phyloP scores from a whole-genome alignment of 2,888 invertebrate species.

The Hydroisotoma schaefferi region DNA sequence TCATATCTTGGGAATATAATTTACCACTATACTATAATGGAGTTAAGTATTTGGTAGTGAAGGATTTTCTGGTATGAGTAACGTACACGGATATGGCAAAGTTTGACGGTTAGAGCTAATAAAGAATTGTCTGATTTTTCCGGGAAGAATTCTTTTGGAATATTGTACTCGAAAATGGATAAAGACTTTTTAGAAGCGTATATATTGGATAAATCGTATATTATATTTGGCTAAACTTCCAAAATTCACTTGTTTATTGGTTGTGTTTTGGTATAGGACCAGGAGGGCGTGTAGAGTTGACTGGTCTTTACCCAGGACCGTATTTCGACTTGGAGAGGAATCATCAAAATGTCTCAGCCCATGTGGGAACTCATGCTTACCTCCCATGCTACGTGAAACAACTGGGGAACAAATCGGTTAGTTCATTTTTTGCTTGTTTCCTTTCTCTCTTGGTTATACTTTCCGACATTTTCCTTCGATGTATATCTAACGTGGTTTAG shows the following conservation, averaged over 20 bases:
- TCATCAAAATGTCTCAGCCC: constrained; percentile 83
- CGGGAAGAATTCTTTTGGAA: too few relatives aligned
- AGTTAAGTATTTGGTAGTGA: too few relatives aligned
- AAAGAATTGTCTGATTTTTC: too few relatives aligned
- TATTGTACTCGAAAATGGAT: too few relatives aligned
- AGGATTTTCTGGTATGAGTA: too few relatives aligned
- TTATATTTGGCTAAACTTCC: constrained; percentile 17
- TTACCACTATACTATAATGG: too few relatives aligned
- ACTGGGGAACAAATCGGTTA: constrained; percentile 80
- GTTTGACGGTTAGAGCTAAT: too few relatives aligned
- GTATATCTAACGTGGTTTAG: too few relatives aligned
- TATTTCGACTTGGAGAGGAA: constrained; percentile 74
- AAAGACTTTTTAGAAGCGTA: too few relatives aligned
- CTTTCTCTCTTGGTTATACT: not conserved
- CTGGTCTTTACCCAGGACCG: constrained; percentile 76
- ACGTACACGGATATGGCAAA: too few relatives aligned
- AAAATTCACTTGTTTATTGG: constrained; percentile 19
- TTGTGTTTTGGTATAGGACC: constrained; percentile 22
- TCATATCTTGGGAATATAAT: too few relatives aligned
- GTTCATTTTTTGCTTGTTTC: constrained; percentile 44
- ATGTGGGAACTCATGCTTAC: constrained; percentile 85
- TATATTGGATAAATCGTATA: too few relatives aligned
- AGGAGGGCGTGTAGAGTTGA: constrained; percentile 55
- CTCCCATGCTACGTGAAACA: constrained; percentile 76
- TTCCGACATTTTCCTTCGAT: constrained; percentile 2